Percentiles rank a stretch among this genome's conserved stretches.
Conservation (phyloP, 2,113 vertebrate species). For the Ptychochromis oligacanthus region DNA sequence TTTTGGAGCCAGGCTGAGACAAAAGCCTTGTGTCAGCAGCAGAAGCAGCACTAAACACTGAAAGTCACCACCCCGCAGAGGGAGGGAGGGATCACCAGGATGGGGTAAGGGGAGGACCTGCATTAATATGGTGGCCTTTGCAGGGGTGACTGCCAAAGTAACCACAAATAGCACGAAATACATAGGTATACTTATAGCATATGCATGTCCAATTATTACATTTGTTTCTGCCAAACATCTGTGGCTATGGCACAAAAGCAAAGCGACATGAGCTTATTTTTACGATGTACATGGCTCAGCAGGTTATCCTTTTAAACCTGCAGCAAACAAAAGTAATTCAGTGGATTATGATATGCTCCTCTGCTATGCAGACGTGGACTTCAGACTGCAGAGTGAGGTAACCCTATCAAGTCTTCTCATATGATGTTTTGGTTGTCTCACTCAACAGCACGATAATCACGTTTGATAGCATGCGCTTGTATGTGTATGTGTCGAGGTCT, state of each 20-base stretch:
- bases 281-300: background rate
- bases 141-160: background rate
- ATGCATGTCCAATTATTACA: background rate
- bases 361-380: constrained; percentile 11
- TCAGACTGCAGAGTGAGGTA: constrained; percentile 20
- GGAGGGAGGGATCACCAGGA: too few species aligned
- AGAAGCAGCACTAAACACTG: constrained; percentile 26
- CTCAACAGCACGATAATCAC: constrained; percentile 52
- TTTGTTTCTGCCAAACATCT: background rate
- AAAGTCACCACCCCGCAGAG: constrained; percentile 44
- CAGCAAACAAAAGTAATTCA: constrained; percentile 15
- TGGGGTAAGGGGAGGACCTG: background rate
- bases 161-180: background rate
- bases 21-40: constrained; percentile 62
- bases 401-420: constrained; percentile 50
- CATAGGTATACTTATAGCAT: background rate
- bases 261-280: background rate
- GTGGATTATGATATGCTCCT: background rate
- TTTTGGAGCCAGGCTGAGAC: constrained; percentile 43
- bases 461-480: constrained; percentile 40
- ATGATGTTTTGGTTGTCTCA: constrained; percentile 64
- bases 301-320: constrained; percentile 10
- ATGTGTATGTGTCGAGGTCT: constrained; percentile 28
- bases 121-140: constrained; percentile 7
- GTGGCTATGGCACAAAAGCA: background rate